Conservation (phyloP, 1,140 invertebrate species). For the Drosophila ironensis region DNA sequence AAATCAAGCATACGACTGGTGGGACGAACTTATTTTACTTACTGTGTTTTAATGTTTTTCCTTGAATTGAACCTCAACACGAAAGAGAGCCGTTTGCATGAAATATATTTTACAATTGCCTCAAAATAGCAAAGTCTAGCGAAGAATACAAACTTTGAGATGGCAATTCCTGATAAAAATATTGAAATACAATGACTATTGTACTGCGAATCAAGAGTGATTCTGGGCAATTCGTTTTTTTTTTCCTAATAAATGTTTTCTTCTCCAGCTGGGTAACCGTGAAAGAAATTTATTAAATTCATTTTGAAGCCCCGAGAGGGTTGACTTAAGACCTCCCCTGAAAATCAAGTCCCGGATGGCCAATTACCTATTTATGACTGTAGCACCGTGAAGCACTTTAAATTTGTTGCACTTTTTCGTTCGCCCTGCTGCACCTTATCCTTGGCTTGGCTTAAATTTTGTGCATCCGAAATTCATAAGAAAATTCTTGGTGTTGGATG, state of each 20-base stretch:
- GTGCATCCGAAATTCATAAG: not conserved
- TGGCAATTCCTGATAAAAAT: too few species aligned
- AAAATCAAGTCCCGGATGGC: not conserved
- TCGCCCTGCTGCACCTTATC: constrained; percentile 3
- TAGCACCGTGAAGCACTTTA: constrained; percentile 10
- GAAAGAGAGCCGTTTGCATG: not conserved
- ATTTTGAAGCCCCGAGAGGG: not conserved
- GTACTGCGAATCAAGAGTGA: too few species aligned
- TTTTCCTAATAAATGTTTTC: not conserved
- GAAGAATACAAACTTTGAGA: too few species aligned
- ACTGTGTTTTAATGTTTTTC: not conserved
- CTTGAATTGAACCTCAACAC: not conserved
- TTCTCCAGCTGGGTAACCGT: too few species aligned
- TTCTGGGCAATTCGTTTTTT: not conserved
- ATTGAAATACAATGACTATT: too few species aligned
- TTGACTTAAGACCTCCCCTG: not conserved
- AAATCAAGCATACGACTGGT: not conserved
- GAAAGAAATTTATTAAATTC: not conserved
- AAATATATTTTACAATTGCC: too few species aligned
- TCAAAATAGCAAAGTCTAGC: too few species aligned
- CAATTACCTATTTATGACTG: constrained; percentile 17
- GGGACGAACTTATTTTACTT: not conserved
- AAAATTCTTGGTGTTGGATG: not conserved
- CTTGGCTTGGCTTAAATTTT: not conserved
- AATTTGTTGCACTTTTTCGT: not conserved